Base-by-base conservation (phyloP, 2,888 invertebrate genomes). In the Proisotoma minuta region DNA sequence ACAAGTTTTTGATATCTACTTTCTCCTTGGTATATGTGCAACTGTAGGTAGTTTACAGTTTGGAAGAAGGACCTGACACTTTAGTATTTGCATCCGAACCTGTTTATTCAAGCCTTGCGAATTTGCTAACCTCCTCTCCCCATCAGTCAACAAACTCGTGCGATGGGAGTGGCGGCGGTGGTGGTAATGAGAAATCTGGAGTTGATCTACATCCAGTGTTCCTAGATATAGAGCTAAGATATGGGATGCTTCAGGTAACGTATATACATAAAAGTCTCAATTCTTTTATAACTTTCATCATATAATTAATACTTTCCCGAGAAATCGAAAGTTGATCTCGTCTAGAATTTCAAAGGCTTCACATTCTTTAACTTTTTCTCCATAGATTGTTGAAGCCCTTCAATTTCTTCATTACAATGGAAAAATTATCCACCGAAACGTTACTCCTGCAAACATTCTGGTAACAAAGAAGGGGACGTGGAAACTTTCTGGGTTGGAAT, bases 401-500 rank as follows among this genome's bases (percentile, higher is more conserved):
- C 85, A 91, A 69, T 96, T 89, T 79, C 83, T 98, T 69, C 97
- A 98, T 81, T 88, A 90, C 80, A 87, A 87, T 39, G 86, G 87
- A 72, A 88, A 88, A 79, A 85, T 91, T 75, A 83, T 97, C 69
- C 98, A 98, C 78, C 87, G 94, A 75, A 98, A 98, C 81, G 86
- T 98, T 49, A 95, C 91, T 77, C 97, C 97, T 1, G 87, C 88
- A 73, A 90, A 91, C 74, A 88, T 98, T 74, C 84, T 96, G 74
- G 43, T 98, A 69, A 94, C 93, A 57, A 91, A 89, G 78, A 85
- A 87, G 62, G 94, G 96, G 69, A 91, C 92, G 47, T 98, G 98
- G 98, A 98, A 98, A 78, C 83, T 98, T 63, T 90, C 89, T 53
- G 96, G 97, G 26, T 84, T 98, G 69, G 95, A 96, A 77, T 97